Conservation (phyloP, 2,888 invertebrate genomes). For the Iphiclides podalirius region DNA sequence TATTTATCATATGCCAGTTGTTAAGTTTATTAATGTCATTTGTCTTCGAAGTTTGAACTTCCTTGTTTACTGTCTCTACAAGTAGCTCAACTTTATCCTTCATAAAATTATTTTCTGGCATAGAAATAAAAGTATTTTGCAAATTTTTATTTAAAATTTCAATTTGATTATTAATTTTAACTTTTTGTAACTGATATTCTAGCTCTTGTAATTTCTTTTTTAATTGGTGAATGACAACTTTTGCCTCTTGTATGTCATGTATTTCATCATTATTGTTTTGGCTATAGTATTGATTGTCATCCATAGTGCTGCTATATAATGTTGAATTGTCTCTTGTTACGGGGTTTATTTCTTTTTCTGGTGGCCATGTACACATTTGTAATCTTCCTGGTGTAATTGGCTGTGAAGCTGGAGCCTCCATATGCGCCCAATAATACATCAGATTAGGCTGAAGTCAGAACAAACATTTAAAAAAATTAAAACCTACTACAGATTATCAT, state of each 20-base stretch:
- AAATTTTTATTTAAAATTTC: slow-evolving; percentile 57
- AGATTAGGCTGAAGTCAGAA: slow-evolving; percentile 85
- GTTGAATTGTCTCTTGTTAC: slow-evolving; percentile 43
- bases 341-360: slow-evolving; percentile 57
- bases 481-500: neutral
- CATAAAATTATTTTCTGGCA: slow-evolving; percentile 38
- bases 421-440: slow-evolving; percentile 95
- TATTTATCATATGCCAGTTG: slow-evolving; percentile 67
- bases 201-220: slow-evolving; percentile 59
- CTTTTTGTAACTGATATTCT: slow-evolving; percentile 64
- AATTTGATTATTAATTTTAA: slow-evolving; percentile 57
- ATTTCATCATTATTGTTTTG: slow-evolving; percentile 67
- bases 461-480: neutral
- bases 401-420: slow-evolving; percentile 83
- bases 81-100: slow-evolving; percentile 48
- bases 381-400: slow-evolving; percentile 87
- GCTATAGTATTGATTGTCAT: slow-evolving; percentile 46
- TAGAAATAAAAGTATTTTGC: slow-evolving; percentile 47
- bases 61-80: slow-evolving; percentile 38
- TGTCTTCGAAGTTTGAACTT: slow-evolving; percentile 52
- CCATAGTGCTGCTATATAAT: slow-evolving; percentile 39
- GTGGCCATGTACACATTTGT: slow-evolving; percentile 87
- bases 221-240: slow-evolving; percentile 56
- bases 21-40: slow-evolving; percentile 51
- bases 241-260: slow-evolving; percentile 61